phyloP scores from a whole-genome alignment of 2,113 vertebrate species.

The Grus americana region DNA sequence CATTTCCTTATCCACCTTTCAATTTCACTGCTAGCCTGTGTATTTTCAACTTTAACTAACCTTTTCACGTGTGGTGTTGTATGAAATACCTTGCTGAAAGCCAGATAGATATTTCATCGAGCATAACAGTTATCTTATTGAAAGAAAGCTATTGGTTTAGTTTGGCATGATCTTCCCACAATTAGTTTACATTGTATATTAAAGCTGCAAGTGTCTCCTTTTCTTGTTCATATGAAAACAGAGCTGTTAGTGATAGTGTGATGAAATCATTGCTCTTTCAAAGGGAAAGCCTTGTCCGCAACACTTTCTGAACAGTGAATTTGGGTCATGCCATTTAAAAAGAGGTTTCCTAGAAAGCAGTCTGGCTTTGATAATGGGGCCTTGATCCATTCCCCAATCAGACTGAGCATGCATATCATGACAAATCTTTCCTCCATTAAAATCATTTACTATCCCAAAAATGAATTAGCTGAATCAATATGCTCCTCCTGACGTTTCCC shows the following conservation, averaged over 20 bases:
- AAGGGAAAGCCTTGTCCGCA: neutral
- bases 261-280: neutral
- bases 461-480: conserved; percentile 13
- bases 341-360: neutral
- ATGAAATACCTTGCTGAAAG: neutral
- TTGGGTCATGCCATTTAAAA: neutral
- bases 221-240: neutral
- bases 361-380: neutral
- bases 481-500: neutral
- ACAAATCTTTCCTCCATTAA: conserved; percentile 21
- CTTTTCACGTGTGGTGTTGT: neutral
- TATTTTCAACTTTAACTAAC: neutral
- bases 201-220: neutral
- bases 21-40: neutral
- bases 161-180: neutral
- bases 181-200: neutral
- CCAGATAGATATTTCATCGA: neutral
- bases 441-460: neutral
- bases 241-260: neutral
- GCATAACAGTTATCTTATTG: neutral
- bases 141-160: neutral
- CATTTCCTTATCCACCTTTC: neutral
- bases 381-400: neutral
- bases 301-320: neutral
- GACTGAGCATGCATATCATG: neutral